These are phyloP conservation scores for Leucophenga varia DNA, from an alignment of 1,140 invertebrate genomes.

Conservation along the genomic window DNA sequence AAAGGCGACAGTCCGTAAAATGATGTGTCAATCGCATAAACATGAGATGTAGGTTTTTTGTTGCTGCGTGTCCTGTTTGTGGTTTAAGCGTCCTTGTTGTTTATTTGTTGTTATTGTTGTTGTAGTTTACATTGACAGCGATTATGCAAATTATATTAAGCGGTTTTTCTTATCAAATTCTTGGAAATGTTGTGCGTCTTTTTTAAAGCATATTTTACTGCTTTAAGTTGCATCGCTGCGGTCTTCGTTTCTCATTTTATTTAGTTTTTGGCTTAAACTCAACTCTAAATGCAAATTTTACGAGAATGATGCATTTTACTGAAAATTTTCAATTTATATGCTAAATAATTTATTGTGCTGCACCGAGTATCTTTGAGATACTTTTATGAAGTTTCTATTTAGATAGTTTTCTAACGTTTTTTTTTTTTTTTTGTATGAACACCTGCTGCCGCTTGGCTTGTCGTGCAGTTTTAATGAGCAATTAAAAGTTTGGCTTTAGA, in stretches of 20 bases:
- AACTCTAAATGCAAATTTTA: conserved; percentile 11
- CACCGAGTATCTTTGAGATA: no score
- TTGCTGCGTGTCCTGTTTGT: conserved; percentile 7
- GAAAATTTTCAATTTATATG: conserved; percentile 38
- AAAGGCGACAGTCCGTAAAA: conserved; percentile 57
- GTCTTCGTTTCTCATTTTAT: background rate
- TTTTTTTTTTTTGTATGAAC: no score
- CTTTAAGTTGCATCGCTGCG: no score
- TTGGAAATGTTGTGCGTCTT: no score
- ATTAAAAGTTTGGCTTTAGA: conserved; percentile 26
- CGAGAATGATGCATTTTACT: background rate
- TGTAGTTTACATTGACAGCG: conserved; percentile 35
- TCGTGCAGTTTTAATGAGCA: conserved; percentile 37
- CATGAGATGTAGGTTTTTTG: no score
- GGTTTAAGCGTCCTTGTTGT: conserved; percentile 21
- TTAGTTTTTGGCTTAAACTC: conserved; percentile 10
- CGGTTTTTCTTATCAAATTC: no score
- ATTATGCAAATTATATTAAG: conserved; percentile 41
- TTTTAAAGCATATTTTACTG: no score
- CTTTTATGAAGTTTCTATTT: no score
- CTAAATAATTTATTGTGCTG: conserved; percentile 15
- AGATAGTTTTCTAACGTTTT: no score
- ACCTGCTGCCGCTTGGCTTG: no score
- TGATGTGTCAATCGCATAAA: conserved; percentile 57
- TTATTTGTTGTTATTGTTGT: conserved; percentile 19